A percentile compares a stretch with the other conserved stretches of the same genome.
phyloP scores from a whole-genome alignment of 1,140 invertebrate species.

The Grapholita molesta region DNA sequence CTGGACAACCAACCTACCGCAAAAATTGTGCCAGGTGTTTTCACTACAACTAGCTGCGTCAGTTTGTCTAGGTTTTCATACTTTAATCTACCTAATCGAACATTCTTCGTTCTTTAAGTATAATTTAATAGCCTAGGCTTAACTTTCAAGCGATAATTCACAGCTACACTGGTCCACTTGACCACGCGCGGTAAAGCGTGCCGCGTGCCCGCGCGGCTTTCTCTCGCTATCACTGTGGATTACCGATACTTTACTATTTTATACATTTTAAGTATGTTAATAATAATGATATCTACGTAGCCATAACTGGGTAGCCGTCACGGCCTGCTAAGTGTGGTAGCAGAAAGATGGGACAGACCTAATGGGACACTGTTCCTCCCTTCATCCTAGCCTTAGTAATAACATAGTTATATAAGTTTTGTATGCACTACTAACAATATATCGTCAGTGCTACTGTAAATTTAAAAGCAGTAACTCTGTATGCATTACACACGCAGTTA shows the following conservation, averaged over 20 bases:
- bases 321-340: too few species aligned
- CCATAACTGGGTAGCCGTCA: too few species aligned
- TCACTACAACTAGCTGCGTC: neutral
- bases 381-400: too few species aligned
- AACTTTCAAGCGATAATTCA: neutral
- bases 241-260: neutral
- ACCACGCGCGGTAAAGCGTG: conserved; percentile 1
- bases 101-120: neutral
- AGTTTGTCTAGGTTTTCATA: neutral
- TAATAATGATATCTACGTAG: neutral
- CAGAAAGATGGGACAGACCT: too few species aligned
- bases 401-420: too few species aligned
- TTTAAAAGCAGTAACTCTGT: too few species aligned
- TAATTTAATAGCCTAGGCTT: neutral
- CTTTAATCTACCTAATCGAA: neutral
- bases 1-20: too few species aligned
- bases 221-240: neutral
- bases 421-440: too few species aligned
- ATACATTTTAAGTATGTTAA: neutral
- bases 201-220: neutral
- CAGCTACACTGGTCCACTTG: neutral
- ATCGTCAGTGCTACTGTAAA: too few species aligned
- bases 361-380: too few species aligned
- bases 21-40: too few species aligned
- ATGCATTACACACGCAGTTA: too few species aligned